phyloP scores from a whole-genome alignment of 2,797 vertebrate genomes.

The Labeo calbasu region DNA sequence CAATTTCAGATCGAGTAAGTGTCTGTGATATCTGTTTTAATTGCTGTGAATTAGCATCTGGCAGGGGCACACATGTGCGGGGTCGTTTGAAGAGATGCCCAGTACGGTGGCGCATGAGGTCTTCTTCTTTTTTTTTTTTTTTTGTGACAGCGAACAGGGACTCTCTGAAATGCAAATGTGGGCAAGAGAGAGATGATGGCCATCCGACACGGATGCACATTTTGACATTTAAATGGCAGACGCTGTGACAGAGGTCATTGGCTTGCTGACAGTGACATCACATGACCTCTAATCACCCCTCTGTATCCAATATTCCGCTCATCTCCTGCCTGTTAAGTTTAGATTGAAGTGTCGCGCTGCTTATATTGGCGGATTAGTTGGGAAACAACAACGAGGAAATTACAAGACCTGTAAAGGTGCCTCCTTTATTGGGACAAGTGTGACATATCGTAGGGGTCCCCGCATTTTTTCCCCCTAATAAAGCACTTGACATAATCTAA shows the following conservation, averaged over 20 bases:
- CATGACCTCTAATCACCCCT: constrained; percentile 67
- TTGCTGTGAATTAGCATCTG: constrained; percentile 59
- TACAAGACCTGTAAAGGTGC: constrained; percentile 23
- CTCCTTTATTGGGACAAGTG: neutral
- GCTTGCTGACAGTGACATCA: constrained; percentile 73
- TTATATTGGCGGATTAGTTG: constrained; percentile 20
- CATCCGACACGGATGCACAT: constrained; percentile 34
- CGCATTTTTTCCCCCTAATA: constrained; percentile 1
- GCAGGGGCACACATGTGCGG: constrained; percentile 43
- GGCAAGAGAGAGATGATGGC: constrained; percentile 43
- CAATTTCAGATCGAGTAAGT: constrained; percentile 49
- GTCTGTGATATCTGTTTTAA: constrained; percentile 54
- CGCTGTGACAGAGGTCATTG: constrained; percentile 74
- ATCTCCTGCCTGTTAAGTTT: constrained; percentile 44
- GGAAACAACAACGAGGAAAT: constrained; percentile 12
- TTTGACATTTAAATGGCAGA: constrained; percentile 73
- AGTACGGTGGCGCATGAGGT: constrained; percentile 20
- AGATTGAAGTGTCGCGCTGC: constrained; percentile 40
- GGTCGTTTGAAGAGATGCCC: constrained; percentile 40
- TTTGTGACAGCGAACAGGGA: constrained; percentile 51
- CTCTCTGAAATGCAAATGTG: constrained; percentile 59
- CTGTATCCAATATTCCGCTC: constrained; percentile 41
- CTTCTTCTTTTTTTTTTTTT: constrained; percentile 13
- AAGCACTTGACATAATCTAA: constrained; percentile 26
- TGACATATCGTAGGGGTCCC: neutral